Evolutionary conservation across 2,797 vertebrate species (phyloP).

Genomic region (Cyprinella venusta): DNA sequence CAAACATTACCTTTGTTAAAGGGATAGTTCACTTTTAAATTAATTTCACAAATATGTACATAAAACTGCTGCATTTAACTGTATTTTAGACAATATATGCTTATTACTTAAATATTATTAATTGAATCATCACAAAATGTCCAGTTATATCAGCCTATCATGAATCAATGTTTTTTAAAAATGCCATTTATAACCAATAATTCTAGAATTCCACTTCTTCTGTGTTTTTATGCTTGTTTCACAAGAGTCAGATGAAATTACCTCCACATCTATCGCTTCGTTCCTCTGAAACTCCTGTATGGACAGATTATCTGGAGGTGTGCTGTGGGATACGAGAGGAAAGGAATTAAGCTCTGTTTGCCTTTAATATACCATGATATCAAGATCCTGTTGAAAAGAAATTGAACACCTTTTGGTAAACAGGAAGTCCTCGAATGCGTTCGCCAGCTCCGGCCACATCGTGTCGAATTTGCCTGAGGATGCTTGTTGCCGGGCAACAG

Average conservation of each 20-base stretch:
- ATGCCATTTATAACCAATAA: not conserved
- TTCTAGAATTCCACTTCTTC: not conserved
- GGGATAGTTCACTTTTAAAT: too few species aligned
- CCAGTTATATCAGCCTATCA: not conserved
- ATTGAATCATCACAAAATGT: not conserved
- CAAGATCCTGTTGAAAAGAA: not conserved
- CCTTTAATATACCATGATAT: not conserved
- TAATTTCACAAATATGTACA: not conserved
- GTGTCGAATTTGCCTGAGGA: slow-evolving; percentile 95
- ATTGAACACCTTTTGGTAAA: slow-evolving; percentile 93
- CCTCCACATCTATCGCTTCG: slow-evolving; percentile 96
- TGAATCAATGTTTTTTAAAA: not conserved
- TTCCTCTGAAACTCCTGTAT: slow-evolving; percentile 99
- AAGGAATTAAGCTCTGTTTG: not conserved
- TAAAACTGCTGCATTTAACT: not conserved
- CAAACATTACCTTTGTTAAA: not conserved
- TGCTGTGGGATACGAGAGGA: slow-evolving; percentile 76
- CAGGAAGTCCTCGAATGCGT: slow-evolving; percentile 95
- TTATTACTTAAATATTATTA: not conserved
- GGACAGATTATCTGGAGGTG: slow-evolving; percentile 96
- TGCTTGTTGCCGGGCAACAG: slow-evolving; percentile 95
- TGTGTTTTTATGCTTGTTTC: not conserved
- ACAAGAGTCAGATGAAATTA: slow-evolving; percentile 64
- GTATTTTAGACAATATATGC: not conserved
- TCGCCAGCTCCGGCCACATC: slow-evolving; percentile 98